Evolutionary conservation across 2,888 invertebrate species (phyloP).

Genomic region (Sinhomidia bicolor): DNA sequence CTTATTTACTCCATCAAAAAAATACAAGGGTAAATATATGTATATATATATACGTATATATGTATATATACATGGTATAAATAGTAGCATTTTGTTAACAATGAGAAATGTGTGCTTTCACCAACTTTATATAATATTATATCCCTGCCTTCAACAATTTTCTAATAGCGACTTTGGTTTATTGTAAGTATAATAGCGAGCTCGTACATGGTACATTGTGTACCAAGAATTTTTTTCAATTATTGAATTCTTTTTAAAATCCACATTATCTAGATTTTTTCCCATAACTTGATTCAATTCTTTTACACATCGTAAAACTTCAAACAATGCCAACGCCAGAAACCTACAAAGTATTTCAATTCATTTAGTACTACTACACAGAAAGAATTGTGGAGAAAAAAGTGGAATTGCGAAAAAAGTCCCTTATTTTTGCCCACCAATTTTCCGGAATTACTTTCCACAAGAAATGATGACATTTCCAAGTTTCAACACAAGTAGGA

Average conservation of each 20-base stretch:
- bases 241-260: constrained; percentile 24
- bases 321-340: constrained; percentile 25
- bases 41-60: no score
- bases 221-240: not conserved
- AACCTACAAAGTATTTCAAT: constrained; percentile 26
- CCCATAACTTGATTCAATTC: not conserved
- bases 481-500: not conserved
- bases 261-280: not conserved
- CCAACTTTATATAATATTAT: no score
- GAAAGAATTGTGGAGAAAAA: no score
- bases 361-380: no score
- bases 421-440: constrained; percentile 2
- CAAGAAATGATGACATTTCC: constrained; percentile 11
- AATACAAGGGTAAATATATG: no score
- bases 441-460: not conserved
- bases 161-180: no score
- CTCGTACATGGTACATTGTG: not conserved
- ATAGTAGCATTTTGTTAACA: no score
- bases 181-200: not conserved
- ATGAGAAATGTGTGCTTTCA: no score
- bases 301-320: not conserved
- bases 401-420: not conserved
- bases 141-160: no score
- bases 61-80: no score
- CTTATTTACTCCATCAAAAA: no score